Evolutionary conservation across 2,888 invertebrate genomes (phyloP).

Genomic region (Allophyes oxyacanthae): DNA sequence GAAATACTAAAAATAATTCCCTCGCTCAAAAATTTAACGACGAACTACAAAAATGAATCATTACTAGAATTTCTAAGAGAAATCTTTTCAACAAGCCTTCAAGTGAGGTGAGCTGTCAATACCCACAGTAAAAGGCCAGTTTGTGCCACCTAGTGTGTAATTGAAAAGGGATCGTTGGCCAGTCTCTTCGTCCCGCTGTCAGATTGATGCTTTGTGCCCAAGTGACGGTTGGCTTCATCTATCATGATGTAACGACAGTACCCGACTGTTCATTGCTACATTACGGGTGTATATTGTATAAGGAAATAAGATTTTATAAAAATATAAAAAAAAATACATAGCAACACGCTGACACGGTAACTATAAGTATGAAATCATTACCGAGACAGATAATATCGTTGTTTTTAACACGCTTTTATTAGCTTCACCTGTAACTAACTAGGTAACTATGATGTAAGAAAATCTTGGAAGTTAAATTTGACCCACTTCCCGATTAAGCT

Average conservation of each 20-base stretch:
- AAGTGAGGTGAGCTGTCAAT: conserved; percentile 17
- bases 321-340: no score
- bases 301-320: no score
- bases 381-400: no score
- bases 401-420: no score
- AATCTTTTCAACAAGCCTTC: conserved; percentile 17
- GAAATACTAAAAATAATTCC: no score
- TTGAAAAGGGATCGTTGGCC: conserved; percentile 54
- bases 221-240: conserved; percentile 34
- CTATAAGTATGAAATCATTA: no score
- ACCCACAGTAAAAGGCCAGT: conserved; percentile 26
- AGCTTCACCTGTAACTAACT: no score
- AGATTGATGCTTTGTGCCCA: conserved; percentile 47
- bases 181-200: conserved; percentile 34
- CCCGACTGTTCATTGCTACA: conserved; percentile 11
- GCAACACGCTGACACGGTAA: no score
- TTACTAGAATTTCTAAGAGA: not conserved
- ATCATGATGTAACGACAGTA: conserved; percentile 38
- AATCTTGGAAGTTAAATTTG: no score
- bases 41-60: conserved; percentile 17
- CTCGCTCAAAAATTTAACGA: no score
- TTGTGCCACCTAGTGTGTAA: conserved; percentile 23
- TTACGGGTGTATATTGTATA: not conserved
- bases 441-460: no score
- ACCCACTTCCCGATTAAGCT: no score